phyloP scores from a whole-genome alignment of 2,888 invertebrate species.

The Heliconius erato region DNA sequence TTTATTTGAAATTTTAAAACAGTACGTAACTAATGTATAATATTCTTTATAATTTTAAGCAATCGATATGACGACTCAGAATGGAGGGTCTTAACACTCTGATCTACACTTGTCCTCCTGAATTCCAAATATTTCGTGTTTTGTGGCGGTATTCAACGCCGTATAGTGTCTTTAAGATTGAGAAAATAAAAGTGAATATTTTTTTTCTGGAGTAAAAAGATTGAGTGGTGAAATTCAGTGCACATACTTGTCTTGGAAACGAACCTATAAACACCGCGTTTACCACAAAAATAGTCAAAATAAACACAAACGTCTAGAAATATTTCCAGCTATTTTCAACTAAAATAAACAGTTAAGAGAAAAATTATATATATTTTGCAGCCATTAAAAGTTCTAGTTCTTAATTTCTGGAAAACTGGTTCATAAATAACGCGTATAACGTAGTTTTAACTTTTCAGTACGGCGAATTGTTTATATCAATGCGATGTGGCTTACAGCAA shows the following conservation, averaged over 20 bases:
- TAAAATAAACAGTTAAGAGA: slow-evolving; percentile 17
- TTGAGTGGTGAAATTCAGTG: too few species aligned
- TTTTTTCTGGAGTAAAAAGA: too few species aligned
- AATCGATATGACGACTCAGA: too few species aligned
- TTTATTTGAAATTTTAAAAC: not conserved
- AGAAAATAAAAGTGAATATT: too few species aligned
- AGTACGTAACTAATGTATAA: not conserved
- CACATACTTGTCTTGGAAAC: too few species aligned
- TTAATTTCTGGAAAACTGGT: slow-evolving; percentile 40
- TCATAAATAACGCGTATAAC: slow-evolving; percentile 39
- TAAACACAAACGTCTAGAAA: not conserved
- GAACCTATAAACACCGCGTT: too few species aligned
- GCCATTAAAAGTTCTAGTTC: slow-evolving; percentile 42
- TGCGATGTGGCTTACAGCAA: slow-evolving; percentile 19
- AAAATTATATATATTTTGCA: slow-evolving; percentile 33
- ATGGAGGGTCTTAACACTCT: too few species aligned
- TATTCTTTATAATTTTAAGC: not conserved
- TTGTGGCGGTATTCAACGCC: too few species aligned
- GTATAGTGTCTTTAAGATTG: too few species aligned
- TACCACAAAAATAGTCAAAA: too few species aligned
- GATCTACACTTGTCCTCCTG: too few species aligned
- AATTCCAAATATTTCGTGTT: too few species aligned
- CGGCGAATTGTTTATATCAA: slow-evolving; percentile 18
- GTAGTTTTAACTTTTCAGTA: slow-evolving; percentile 35
- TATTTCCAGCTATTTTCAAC: not conserved